phyloP scores from a whole-genome alignment of 1,140 invertebrate species.

The Coptotermes formosanus region DNA sequence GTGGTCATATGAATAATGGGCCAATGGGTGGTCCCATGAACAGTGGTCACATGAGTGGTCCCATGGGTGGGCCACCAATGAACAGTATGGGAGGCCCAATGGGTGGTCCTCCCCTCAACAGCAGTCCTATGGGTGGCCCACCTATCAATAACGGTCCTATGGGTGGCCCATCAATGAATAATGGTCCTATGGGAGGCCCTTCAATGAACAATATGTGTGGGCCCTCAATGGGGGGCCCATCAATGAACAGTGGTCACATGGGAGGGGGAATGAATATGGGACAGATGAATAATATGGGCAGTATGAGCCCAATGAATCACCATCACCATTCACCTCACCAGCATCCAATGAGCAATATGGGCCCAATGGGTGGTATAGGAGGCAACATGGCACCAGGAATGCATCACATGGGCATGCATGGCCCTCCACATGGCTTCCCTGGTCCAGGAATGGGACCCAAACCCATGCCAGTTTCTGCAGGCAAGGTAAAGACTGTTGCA shows the following conservation, averaged over 20 bases:
- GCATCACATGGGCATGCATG: conserved; percentile 49
- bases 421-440: conserved; percentile 44
- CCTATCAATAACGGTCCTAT: conserved; percentile 35
- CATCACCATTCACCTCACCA: conserved; percentile 34
- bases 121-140: conserved; percentile 59
- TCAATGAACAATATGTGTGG: conserved; percentile 40
- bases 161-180: conserved; percentile 30
- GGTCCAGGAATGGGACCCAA: conserved; percentile 46
- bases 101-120: conserved; percentile 47
- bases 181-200: conserved; percentile 40
- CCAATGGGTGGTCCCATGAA: conserved; percentile 41
- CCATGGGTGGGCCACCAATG: conserved; percentile 52
- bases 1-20: conserved; percentile 41
- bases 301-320: conserved; percentile 37
- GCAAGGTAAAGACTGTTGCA: conserved; percentile 62
- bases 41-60: conserved; percentile 40
- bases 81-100: conserved; percentile 41
- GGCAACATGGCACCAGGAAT: conserved; percentile 36
- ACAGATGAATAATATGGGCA: conserved; percentile 32
- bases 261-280: conserved; percentile 39
- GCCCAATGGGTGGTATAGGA: conserved; percentile 38
- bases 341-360: conserved; percentile 38
- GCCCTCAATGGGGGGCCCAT: conserved; percentile 43
- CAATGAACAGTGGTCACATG: conserved; percentile 46
- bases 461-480: conserved; percentile 85